Evolutionary conservation across 2,888 invertebrate genomes (phyloP).

Genomic region (Trichogramma dendrolimi): DNA sequence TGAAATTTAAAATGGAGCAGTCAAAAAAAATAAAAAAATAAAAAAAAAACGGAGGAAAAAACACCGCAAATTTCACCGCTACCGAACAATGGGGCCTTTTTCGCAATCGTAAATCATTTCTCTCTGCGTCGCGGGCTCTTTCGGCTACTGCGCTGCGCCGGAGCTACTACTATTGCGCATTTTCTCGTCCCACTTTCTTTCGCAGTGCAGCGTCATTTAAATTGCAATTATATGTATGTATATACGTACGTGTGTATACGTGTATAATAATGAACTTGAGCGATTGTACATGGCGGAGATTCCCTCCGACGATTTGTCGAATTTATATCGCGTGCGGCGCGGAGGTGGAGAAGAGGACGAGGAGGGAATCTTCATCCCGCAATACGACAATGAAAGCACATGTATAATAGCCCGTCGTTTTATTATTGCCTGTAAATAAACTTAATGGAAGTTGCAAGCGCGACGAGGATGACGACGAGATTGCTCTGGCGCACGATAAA

Average conservation of each 20-base stretch:
- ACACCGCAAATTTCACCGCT: conserved; percentile 20
- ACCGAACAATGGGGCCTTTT: conserved; percentile 18
- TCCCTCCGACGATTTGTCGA: too few relatives aligned
- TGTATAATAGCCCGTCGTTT: neutral
- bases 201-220: conserved; percentile 25
- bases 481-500: too few relatives aligned
- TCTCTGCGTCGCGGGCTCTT: conserved; percentile 30
- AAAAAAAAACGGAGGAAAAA: conserved; percentile 12
- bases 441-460: too few relatives aligned
- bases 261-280: too few relatives aligned
- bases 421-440: too few relatives aligned
- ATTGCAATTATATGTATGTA: conserved; percentile 22
- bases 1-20: conserved; percentile 15
- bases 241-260: too few relatives aligned
- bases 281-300: too few relatives aligned
- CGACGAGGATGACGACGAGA: too few relatives aligned
- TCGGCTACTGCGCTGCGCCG: conserved; percentile 19
- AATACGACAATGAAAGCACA: conserved; percentile 15
- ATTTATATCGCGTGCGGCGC: too few relatives aligned
- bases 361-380: conserved; percentile 15
- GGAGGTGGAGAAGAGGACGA: neutral
- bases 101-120: conserved; percentile 30
- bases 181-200: conserved; percentile 32
- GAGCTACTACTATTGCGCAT: conserved; percentile 12
- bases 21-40: neutral